Evolutionary conservation across 2,113 vertebrate species (phyloP).

Genomic region (Empidonax traillii): DNA sequence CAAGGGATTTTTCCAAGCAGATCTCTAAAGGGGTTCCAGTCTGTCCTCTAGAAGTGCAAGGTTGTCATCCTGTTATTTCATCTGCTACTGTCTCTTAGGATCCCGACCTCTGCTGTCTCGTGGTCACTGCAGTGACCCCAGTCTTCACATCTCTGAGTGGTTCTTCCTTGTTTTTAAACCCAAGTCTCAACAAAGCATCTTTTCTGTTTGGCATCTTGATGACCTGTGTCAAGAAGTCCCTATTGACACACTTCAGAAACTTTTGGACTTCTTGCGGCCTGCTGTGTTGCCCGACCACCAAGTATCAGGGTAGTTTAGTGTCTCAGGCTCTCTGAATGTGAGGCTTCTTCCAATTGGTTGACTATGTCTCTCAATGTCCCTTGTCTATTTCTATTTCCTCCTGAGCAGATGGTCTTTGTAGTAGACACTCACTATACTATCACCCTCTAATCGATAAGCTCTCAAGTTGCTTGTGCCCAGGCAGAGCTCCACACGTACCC

Average conservation of each 20-base stretch:
- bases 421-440: neutral
- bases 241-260: neutral
- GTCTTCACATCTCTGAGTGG: neutral
- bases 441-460: neutral
- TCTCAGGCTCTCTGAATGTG: neutral
- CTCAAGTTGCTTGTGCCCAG: neutral
- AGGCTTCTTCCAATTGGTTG: neutral
- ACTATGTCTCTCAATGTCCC: neutral
- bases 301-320: neutral
- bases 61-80: neutral
- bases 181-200: neutral
- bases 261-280: neutral
- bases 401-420: neutral
- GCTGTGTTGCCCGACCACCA: neutral
- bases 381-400: neutral
- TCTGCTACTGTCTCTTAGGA: neutral
- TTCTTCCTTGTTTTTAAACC: neutral
- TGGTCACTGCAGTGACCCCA: neutral
- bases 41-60: neutral
- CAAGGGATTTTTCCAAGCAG: neutral
- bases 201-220: neutral
- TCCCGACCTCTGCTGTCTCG: neutral
- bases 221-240: neutral
- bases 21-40: neutral
- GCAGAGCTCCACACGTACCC: neutral